Base-by-base conservation (phyloP, 2,113 vertebrate species). In the Tychaedon coryphoeus region DNA sequence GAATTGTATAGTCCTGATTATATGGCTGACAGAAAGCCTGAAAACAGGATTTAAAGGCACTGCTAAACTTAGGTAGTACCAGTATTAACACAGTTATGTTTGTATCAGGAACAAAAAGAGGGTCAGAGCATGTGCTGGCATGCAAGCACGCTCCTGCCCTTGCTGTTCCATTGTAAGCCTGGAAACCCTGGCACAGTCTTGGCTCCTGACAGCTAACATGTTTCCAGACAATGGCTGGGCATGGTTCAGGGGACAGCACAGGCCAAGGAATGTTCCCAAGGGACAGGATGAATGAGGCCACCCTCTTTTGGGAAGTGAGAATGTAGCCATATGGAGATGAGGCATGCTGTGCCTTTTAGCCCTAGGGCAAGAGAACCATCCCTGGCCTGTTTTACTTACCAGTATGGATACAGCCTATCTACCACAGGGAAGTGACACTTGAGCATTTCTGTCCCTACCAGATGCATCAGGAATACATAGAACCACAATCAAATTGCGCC, bases 141-240 rank as follows among this genome's bases (percentile, higher is more conserved):
- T 24, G 76, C 14, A 2, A 5, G 36, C 38, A 1, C 25, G 56
- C 14, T 65, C 31, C 78, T 75, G 61, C 66, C 65, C 43, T 75
- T 14, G 87, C 84, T 56, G 66, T 25, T 67, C 90, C 78, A 82
- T 75, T 94, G 90, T 72, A 7, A 75, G 36, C 62, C 51, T 0
- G 3, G 47, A 48, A 48, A 48, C 76, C 73, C 81, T 25, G 85
- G 81, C 95, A 72, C n/a, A 76, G 88, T 42, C 61, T 29, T 50
- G 82, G 88, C 78, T 94, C 75, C 75, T 50, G 71, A 87, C 85
- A 70, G 71, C 66, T 82, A 91, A 67, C 73, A 71, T 67, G 28
- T 88, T 90, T 90, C 67, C 88, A 93, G 50, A 96, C 96, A 97
- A 96, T 94, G 64, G 79, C 82, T 94, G 92, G 96, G 92, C 87